Conservation (phyloP, 2,888 invertebrate genomes). For the Hirtodrosophila histrioides region DNA sequence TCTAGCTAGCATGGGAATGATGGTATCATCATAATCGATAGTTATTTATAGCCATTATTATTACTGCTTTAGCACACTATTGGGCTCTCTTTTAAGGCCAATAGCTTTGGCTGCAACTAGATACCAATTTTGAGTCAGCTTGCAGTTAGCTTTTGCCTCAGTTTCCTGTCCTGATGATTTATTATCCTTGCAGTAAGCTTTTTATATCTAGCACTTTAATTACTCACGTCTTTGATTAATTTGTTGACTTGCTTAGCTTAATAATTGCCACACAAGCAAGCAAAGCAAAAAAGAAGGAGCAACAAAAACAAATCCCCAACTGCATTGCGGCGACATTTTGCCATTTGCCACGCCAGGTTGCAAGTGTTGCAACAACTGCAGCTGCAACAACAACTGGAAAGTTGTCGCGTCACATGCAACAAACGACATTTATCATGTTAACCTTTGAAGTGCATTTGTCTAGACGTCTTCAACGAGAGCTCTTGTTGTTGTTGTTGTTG, state of each 20-base stretch:
- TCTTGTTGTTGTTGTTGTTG: conserved; percentile 34
- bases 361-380: conserved; percentile 59
- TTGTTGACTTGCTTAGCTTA: conserved; percentile 59
- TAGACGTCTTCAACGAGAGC: conserved; percentile 77
- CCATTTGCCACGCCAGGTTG: conserved; percentile 57
- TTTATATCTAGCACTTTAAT: conserved; percentile 44
- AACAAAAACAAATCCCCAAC: conserved; percentile 39
- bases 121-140: not conserved
- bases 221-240: conserved; percentile 70
- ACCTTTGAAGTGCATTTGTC: conserved; percentile 81
- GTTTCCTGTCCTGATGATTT: too few species aligned
- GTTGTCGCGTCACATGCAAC: conserved; percentile 80
- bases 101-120: too few species aligned
- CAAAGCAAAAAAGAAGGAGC: conserved; percentile 26
- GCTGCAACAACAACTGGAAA: conserved; percentile 65
- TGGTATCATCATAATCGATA: conserved; percentile 13
- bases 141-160: too few species aligned
- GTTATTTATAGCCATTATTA: not conserved
- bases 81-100: too few species aligned
- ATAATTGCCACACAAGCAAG: conserved; percentile 46
- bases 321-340: conserved; percentile 63
- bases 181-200: not conserved
- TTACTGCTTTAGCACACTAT: not conserved
- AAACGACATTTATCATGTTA: conserved; percentile 81
- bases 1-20: conserved; percentile 29